phyloP scores from a whole-genome alignment of 2,113 vertebrate genomes.

The Neopipo cinnamomea region DNA sequence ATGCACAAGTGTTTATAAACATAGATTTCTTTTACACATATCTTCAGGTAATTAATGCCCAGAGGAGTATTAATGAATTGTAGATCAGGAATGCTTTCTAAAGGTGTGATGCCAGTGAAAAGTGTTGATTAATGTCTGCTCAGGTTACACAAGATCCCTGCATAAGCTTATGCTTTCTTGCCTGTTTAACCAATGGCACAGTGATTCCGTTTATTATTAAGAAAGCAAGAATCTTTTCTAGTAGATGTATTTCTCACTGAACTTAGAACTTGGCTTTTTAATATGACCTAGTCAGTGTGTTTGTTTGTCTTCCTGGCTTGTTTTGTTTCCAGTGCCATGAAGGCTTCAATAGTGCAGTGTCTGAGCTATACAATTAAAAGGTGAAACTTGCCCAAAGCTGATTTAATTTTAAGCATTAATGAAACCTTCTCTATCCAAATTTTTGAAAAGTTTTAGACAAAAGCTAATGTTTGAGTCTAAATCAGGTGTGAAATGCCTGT shows the following conservation, averaged over 20 bases:
- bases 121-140: neutral
- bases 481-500: neutral
- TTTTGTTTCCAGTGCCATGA: neutral
- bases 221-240: neutral
- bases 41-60: neutral
- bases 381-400: neutral
- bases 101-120: neutral
- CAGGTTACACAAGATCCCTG: neutral
- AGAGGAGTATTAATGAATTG: neutral
- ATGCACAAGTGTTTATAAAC: neutral
- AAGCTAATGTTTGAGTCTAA: neutral
- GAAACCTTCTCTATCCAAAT: neutral
- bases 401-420: neutral
- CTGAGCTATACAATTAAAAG: neutral
- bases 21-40: neutral
- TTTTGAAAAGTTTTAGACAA: neutral
- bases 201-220: neutral
- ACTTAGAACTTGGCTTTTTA: neutral
- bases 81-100: neutral
- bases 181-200: neutral
- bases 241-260: neutral
- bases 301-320: neutral
- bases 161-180: neutral
- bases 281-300: neutral
- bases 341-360: neutral